phyloP scores from a whole-genome alignment of 2,113 vertebrate genomes.

The Grantiella picta region DNA sequence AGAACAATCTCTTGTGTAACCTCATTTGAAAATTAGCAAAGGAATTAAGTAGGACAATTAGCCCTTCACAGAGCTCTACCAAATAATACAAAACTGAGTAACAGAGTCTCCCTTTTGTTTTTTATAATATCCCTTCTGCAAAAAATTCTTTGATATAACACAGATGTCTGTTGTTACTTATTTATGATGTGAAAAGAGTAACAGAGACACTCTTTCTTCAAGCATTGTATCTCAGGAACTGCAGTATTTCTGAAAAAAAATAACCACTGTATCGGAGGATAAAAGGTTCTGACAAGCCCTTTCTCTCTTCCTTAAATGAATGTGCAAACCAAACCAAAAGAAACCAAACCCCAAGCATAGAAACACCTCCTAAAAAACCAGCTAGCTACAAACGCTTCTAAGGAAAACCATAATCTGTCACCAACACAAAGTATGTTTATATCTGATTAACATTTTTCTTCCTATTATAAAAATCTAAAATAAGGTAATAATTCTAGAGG shows the following conservation, averaged over 20 bases:
- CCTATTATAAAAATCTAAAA: neutral
- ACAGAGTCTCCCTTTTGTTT: neutral
- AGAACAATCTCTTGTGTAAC: neutral
- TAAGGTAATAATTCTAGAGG: neutral
- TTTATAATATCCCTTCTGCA: neutral
- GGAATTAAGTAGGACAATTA: neutral
- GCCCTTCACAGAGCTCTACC: neutral
- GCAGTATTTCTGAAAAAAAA: neutral
- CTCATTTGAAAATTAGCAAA: neutral
- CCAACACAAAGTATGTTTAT: neutral
- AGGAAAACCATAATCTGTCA: neutral
- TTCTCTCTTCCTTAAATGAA: neutral
- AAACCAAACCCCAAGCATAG: neutral
- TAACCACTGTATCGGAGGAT: neutral
- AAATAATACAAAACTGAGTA: neutral
- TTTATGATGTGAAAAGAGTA: neutral
- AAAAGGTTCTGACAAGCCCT: neutral
- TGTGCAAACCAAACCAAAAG: neutral
- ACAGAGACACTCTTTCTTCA: neutral
- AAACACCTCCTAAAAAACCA: neutral
- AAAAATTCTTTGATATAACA: neutral
- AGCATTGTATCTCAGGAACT: neutral
- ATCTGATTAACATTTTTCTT: neutral
- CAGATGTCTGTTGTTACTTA: neutral
- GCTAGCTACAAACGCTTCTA: neutral